Base-by-base conservation (phyloP, 2,797 vertebrate species). In the Cyprinodon diabolis region DNA sequence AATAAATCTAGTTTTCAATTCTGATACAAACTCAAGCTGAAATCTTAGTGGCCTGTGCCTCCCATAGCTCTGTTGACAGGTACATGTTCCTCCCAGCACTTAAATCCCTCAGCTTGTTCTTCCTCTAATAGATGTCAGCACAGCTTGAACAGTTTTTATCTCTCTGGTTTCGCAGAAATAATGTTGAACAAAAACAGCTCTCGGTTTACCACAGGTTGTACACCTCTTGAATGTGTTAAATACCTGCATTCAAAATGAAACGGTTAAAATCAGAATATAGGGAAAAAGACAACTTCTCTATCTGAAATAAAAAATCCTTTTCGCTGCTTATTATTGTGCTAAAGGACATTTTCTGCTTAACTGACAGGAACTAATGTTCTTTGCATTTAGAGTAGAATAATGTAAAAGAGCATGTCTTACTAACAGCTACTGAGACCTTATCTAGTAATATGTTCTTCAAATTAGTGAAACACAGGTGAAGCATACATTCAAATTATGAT, bases 151-250 rank as follows among this genome's bases (percentile, higher is more conserved):
- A 40, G 43, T 68, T 40, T 65, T 66, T 40, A 66, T 71, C 58
- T 71, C n/a, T 76, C 77, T 51, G 69, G 43, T 77, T 63, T 76
- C 67, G 72, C 45, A 80, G 81, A 74, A 80, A 76, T 62, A 56
- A 66, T 67, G 14, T 47, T 76, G 68, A 70, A 70, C 58, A 63
- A 13, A 71, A 85, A 75, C 17, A 4, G 48, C 62, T 84, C 40
- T 71, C 51, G 63, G 23, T 72, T 76, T 65, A 63, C 56, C 51
- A 23, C 35, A 0, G 45, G 40, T 49, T 35, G 37, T 68, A 19
- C 76, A 75, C 52, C 54, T 78, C 66, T 67, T 21, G 21, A 67
- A 76, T 47, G 71, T 75, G 77, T 75, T 69, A 73, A 83, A 78
- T 68, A 65, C 47, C 21, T 45, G 37, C 21, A 55, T 80, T 66